Base-by-base conservation (phyloP, 2,797 vertebrate genomes). In the Austrolebias charrua region DNA sequence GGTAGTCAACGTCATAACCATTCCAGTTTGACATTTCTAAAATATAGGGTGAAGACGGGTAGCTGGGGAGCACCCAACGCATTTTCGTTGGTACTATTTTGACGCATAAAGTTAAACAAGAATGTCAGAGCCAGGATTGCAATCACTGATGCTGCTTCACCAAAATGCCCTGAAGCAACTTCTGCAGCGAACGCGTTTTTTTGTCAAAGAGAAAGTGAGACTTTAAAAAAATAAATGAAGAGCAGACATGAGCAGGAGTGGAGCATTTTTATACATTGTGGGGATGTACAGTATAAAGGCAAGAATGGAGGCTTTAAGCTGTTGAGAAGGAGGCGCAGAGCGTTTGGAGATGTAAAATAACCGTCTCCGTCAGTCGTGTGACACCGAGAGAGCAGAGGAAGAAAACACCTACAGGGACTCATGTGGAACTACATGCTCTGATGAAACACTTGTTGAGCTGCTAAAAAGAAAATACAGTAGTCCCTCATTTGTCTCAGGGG, bases 291-390 rank as follows among this genome's bases (percentile, higher is more conserved):
- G 12, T 20, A 8, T 1, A 38, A 40, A 6, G 18, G 15, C 19
- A 35, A 35, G 46, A 47, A 29, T 4, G 13, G 4, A 19, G 13
- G 2, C 35, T 69, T 60, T 54, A 35, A 56, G 49, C 16, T 50
- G 9, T 66, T 53, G 42, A 72, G 15, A 40, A 63, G 55, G 10
- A 35, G 28, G 45, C 49, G 13, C 47, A 19, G 53, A 60, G 63
- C 33, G 29, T 65, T 19, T 45, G 13, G 24, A 70, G 61, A 75
- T 72, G 66, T 61, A 67, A 71, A 72, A 71, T 46, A 78, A 78
- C 56, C 58, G 46, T 63, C 60, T 76, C 13, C 64, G 67, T 51
- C 15, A 24, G 73, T 88, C 83, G 75, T 72, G 60, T 81, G 80
- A 83, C 60, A 40, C 57, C 61, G 69, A 48, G 71, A 42, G 35